Percentiles rank a stretch among this genome's conserved stretches.
Conservation (phyloP, 53 echinoderm and acorn worm genomes). For the Holothuria leucospilota region DNA sequence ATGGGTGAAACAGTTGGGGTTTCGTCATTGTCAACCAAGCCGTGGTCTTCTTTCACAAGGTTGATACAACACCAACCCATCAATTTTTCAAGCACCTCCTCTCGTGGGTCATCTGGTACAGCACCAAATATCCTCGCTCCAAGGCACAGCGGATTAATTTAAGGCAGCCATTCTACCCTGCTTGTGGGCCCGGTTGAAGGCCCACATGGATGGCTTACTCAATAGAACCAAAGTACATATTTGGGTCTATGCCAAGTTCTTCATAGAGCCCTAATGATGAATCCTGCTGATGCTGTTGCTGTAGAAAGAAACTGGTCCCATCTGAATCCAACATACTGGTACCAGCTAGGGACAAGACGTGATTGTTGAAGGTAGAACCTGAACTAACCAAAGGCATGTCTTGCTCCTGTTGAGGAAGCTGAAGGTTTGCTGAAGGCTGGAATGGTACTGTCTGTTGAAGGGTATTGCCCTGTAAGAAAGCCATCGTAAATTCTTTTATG, state of each 20-base stretch:
- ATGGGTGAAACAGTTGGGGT: no score
- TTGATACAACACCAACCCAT: no score
- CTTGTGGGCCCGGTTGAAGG: no score
- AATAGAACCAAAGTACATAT: constrained; percentile 8
- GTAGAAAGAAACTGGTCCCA: background rate
- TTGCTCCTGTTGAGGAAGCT: background rate
- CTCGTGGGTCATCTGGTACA: no score
- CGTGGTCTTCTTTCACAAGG: no score
- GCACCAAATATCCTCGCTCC: no score
- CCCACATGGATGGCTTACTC: constrained; percentile 5
- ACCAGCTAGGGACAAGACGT: background rate
- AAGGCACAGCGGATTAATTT: no score
- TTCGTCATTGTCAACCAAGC: no score
- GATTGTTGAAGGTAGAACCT: background rate
- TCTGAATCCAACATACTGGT: constrained; percentile 19
- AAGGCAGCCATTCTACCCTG: no score
- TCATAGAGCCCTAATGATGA: constrained; percentile 7
- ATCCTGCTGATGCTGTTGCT: background rate
- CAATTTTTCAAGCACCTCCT: no score
- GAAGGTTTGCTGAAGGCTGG: background rate
- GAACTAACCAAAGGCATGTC: background rate
- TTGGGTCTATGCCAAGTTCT: constrained; percentile 4
- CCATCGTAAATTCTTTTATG: no score
- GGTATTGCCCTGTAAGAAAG: background rate
- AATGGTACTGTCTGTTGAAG: background rate